phyloP scores from a whole-genome alignment of 92 coral and sea anemone species.

The Zoanthus sansibaricus region DNA sequence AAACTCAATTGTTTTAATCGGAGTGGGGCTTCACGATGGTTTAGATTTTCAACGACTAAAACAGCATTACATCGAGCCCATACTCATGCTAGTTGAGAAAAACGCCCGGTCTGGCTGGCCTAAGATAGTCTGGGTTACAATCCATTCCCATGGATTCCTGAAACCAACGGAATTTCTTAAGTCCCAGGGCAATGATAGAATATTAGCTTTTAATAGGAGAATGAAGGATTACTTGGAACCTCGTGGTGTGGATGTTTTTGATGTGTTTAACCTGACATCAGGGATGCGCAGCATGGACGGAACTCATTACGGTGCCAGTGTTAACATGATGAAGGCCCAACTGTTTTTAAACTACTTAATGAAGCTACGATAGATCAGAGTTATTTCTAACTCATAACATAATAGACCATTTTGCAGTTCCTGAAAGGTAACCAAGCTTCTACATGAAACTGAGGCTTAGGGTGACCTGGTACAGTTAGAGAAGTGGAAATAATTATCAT shows the following conservation, averaged over 20 bases:
- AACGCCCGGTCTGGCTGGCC: constrained; percentile 67
- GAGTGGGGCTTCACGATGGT: constrained; percentile 69
- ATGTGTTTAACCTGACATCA: constrained; percentile 64
- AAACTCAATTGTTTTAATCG: constrained; percentile 61
- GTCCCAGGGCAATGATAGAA: constrained; percentile 52
- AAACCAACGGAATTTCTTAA: constrained; percentile 62
- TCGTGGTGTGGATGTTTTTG: constrained; percentile 64
- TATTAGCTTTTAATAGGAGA: constrained; percentile 46
- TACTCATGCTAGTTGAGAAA: constrained; percentile 45
- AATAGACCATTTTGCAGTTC: too few relatives aligned
- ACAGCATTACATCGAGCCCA: constrained; percentile 60
- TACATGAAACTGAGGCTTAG: too few relatives aligned
- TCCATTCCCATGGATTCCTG: constrained; percentile 74
- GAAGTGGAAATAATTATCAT: too few relatives aligned
- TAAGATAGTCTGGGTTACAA: constrained; percentile 68
- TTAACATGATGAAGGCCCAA: constrained; percentile 79
- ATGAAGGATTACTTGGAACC: constrained; percentile 60
- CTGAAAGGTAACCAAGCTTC: too few relatives aligned
- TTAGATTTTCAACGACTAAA: constrained; percentile 37
- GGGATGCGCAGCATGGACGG: constrained; percentile 85
- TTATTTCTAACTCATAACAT: too few relatives aligned
- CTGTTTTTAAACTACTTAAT: constrained; percentile 69
- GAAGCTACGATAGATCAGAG: background rate
- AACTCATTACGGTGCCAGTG: constrained; percentile 78
- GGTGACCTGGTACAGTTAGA: too few relatives aligned